A percentile compares a stretch with the other conserved stretches of the same genome.
Evolutionary conservation across 2,888 invertebrate genomes (phyloP).

Genomic region (Volucella bombylans): DNA sequence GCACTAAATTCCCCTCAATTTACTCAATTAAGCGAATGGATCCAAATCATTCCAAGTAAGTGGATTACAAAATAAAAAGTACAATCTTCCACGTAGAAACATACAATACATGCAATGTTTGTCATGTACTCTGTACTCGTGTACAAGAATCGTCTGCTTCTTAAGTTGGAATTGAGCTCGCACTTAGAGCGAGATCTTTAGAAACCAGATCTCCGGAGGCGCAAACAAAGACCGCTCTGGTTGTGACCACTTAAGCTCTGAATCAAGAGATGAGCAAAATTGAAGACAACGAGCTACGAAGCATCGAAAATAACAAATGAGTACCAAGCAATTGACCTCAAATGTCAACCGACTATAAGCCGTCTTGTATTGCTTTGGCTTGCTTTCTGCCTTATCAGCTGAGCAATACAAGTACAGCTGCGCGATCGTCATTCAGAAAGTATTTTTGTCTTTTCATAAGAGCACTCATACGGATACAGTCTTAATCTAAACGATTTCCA

Average conservation of each 20-base stretch:
- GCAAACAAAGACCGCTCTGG: neutral
- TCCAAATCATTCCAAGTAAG: slow-evolving; percentile 47
- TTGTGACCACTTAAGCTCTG: slow-evolving; percentile 16
- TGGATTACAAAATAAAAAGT: slow-evolving; percentile 57
- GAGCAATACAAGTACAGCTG: neutral
- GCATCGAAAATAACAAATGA: slow-evolving; percentile 43
- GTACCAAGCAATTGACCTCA: slow-evolving; percentile 61
- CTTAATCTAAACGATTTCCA: slow-evolving; percentile 30
- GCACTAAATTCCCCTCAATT: slow-evolving; percentile 67
- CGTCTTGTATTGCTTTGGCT: slow-evolving; percentile 28
- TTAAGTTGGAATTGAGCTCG: slow-evolving; percentile 36
- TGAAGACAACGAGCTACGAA: slow-evolving; percentile 13
- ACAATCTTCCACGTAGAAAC: neutral
- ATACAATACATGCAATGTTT: neutral
- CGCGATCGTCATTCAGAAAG: slow-evolving; percentile 3
- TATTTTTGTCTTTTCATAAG: neutral
- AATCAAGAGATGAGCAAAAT: slow-evolving; percentile 15
- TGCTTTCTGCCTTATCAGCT: slow-evolving; percentile 42
- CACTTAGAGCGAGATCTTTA: neutral
- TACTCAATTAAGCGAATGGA: slow-evolving; percentile 67
- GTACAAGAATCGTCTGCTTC: neutral
- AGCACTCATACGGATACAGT: neutral
- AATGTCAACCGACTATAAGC: slow-evolving; percentile 45
- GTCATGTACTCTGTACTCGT: neutral
- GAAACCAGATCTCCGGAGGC: slow-evolving; percentile 30